Conservation (phyloP, 1,140 invertebrate genomes). For the Euura lappo region DNA sequence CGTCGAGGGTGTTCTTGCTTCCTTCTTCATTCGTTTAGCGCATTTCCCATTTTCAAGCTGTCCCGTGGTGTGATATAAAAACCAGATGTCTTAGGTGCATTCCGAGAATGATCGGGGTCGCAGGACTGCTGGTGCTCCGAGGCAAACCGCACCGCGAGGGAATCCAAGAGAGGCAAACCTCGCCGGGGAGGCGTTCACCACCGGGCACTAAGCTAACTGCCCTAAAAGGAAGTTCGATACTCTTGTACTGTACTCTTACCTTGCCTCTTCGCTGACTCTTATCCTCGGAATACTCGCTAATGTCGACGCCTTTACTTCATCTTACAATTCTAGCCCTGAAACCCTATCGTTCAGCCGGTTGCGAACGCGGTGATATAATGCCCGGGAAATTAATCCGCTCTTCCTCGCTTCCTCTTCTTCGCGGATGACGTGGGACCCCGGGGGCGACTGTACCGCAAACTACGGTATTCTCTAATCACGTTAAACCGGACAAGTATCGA, state of each 20-base stretch:
- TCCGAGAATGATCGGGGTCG: conserved; percentile 55
- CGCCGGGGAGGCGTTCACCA: neutral
- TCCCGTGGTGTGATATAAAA: conserved; percentile 40
- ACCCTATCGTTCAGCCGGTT: no score
- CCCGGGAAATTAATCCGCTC: no score
- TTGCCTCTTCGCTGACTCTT: neutral
- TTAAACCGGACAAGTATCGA: no score
- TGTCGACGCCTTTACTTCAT: no score
- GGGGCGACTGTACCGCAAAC: no score
- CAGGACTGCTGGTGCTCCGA: conserved; percentile 35
- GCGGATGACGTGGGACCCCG: no score
- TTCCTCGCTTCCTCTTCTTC: no score
- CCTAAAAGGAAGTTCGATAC: conserved; percentile 50
- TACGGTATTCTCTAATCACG: no score
- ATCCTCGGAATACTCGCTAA: no score
- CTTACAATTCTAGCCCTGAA: no score
- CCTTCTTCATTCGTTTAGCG: neutral
- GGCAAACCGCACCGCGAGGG: conserved; percentile 24
- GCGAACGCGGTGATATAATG: no score
- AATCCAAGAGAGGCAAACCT: conserved; percentile 32
- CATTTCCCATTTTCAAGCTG: conserved; percentile 50
- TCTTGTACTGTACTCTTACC: conserved; percentile 34
- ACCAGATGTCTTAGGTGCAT: conserved; percentile 45
- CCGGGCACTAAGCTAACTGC: conserved; percentile 38
- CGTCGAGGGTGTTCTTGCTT: conserved; percentile 23